Evolutionary conservation across 2,888 invertebrate species (phyloP), one percentile per base, ranked within the genome.

Genomic region (Girardia tigrina): DNA sequence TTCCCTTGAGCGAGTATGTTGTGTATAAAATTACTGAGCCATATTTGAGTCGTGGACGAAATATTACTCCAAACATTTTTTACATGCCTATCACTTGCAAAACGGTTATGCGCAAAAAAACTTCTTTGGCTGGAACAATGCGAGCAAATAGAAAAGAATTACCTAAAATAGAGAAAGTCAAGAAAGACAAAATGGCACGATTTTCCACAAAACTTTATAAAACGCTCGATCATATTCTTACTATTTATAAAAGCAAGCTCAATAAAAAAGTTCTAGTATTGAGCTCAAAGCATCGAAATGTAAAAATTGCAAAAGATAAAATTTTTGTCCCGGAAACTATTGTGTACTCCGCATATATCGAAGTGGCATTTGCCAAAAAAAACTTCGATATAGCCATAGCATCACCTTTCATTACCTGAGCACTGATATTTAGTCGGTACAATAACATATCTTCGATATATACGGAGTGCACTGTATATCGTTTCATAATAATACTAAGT

Each of bases 141-240:
- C 4, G 56, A 56, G 56, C 56, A 56, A 56, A 56, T n/a, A n/a
- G n/a, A 56, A 56, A 56, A 56, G n/a, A 56, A 56, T 56, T 56
- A 56, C 56, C 56, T 56, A 56, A 56, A 56, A 56, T 56, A 20
- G 4, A n/a, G 23, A 56, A 56, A n/a, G 4, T 2, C 4, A 56
- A 56, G 8, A 56, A 56, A 2, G 56, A 56, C 4, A 56, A 56
- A 4, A 56, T 56, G 56, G n/a, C n/a, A n/a, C n/a, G n/a, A n/a
- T n/a, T n/a, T n/a, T n/a, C n/a, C n/a, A n/a, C n/a, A n/a, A n/a
- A n/a, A n/a, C n/a, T n/a, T n/a, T n/a, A n/a, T n/a, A n/a, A n/a
- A n/a, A n/a, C n/a, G n/a, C n/a, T n/a, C n/a, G n/a, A 56, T 8
- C 4, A 23, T 20, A 56, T n/a, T 6, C n/a, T 23, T 56, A 36